Evolutionary conservation across 2,113 vertebrate species (phyloP).

Genomic region (Siniperca knerii): DNA sequence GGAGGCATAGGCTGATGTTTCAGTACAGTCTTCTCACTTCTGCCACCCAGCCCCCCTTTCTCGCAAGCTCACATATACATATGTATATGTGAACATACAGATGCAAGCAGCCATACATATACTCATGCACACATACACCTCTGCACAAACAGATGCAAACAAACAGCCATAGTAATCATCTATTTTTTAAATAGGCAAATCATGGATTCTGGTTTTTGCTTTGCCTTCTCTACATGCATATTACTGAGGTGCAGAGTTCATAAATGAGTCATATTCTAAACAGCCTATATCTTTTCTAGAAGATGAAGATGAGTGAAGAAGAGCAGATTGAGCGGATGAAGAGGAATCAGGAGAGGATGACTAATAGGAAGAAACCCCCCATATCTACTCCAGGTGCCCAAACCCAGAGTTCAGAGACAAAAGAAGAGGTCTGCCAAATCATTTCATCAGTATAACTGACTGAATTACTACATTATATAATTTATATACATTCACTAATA

Average conservation of each 20-base stretch:
- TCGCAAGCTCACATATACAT: conserved; percentile 39
- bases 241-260: conserved; percentile 7
- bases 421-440: conserved; percentile 70
- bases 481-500: not conserved
- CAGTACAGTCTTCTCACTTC: conserved; percentile 1
- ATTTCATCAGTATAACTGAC: not conserved
- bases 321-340: conserved; percentile 82
- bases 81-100: conserved; percentile 4
- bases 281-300: conserved; percentile 56
- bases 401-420: conserved; percentile 52
- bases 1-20: conserved; percentile 62
- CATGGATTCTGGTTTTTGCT: not conserved
- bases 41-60: conserved; percentile 46
- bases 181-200: conserved; percentile 13
- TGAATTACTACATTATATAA: not conserved
- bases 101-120: conserved; percentile 15
- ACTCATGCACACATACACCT: not conserved
- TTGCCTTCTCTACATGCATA: not conserved
- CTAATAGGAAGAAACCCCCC: conserved; percentile 73
- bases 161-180: conserved; percentile 15
- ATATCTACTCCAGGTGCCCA: conserved; percentile 19
- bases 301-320: conserved; percentile 78
- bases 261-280: conserved; percentile 44
- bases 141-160: conserved; percentile 23
- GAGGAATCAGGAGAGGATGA: conserved; percentile 75